Base-by-base conservation (phyloP, 1,140 invertebrate species). In the Cydia strobilella region DNA sequence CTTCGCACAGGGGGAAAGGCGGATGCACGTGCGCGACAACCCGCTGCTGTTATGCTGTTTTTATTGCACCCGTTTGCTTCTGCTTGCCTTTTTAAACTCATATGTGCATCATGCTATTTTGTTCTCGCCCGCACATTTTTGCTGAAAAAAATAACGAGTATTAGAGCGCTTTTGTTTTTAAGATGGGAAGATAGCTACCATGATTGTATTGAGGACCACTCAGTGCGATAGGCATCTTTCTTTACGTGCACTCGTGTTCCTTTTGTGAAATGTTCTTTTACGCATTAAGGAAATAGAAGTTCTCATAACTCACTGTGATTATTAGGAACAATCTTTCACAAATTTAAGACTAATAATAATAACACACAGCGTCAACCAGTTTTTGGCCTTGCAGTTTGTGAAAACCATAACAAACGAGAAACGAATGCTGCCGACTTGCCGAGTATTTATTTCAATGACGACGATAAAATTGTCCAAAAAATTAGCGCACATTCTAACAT, bases 21-120 rank as follows among this genome's bases (percentile, higher is more conserved):
- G 90, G 89, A 91, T 92, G 90, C 90, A 92, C 90, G 90, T 92
- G 90, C 87, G 86, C 80, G 84, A 84, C 84, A 79, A 80, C 78
- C 81, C 79, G 66, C 72, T n/a, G 80, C 76, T 82, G n/a, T 80
- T 78, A 80, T 86, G 76, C 54, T 75, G 77, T 87, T 90, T 89
- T 90, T 90, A 85, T 87, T 87, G 83, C 75, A 71, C 66, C 45
- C 77, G 73, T 73, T 62, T 66, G 73, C 59, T 54, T 20, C 42
- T 63, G 13, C 12, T n/a, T 63, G 25, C 51, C 48, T 69, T 73
- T 73, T 51, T 73, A 45, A 48, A 48, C 18, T 1, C 15, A 51
- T 51, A 15, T 31, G 42, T 25, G 23, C 31, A 48, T n/a, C 42
- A 31, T 51, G 27, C 23, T 73, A 25, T 25, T 73, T 54, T 48